Base-by-base conservation (phyloP, 2,888 invertebrate species). In the Sphecodes monilicornis region DNA sequence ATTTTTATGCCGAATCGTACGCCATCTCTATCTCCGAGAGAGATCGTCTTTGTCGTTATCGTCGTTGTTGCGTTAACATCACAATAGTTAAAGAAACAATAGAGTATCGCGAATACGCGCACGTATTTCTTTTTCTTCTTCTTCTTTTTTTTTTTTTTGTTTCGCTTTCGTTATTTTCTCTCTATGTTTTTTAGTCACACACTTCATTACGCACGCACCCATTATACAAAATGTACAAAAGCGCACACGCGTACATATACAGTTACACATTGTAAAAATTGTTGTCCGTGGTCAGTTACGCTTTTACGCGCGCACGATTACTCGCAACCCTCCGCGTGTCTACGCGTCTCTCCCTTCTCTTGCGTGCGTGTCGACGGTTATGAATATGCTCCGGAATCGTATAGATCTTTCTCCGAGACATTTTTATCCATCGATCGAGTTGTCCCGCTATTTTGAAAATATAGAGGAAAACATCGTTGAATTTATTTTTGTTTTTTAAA, bases 51-150 rank as follows among this genome's bases (percentile, higher is more conserved):
- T 69, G 16, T 79, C 46, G 11, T 76, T 32, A 22, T 57, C 32
- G 57, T 83, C 82, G 82, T 82, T 81, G 82, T 82, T 60, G 68
- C 76, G 43, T 68, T 72, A 29, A 75, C 71, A 75, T 75, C 93
- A 93, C 93, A 93, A 93, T 93, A 92, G 92, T 93, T 93, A 93
- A 94, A 22, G 92, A 92, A 93, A 94, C 92, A 71, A 36, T 29
- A 43, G 66, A 43, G 22, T 71, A 71, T 29, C 26, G 93, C 92
- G 36, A 68, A 26, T 60, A 64, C 72, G 32, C 43, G 50, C 32
- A n/a, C 76, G 54, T 29, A 60, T 26, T 60, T 29, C 26, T 46
- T 18, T 46, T 13, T 43, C 41, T 41, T 16, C 16, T 16, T 57
- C 13, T 26, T 57, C 26, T 26, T n/a, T 16, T 43, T 11, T 46